These are phyloP conservation scores for Callopanchax toddi DNA, from an alignment of 2,113 vertebrate genomes.

Conservation along the genomic window DNA sequence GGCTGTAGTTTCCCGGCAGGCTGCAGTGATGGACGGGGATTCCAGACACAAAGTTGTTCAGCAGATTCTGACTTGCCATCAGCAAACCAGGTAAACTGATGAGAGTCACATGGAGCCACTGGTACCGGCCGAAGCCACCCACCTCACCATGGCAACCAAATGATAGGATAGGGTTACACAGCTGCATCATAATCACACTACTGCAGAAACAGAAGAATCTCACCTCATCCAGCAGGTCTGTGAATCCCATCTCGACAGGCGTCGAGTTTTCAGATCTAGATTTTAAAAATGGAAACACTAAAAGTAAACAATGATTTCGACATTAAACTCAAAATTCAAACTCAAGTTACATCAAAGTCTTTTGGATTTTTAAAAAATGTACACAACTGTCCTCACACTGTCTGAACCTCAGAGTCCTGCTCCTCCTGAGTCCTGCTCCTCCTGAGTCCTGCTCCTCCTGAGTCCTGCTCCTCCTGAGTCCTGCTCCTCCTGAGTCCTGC, in stretches of 20 bases:
- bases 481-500: too few relatives aligned
- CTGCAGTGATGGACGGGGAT: slow-evolving; percentile 80
- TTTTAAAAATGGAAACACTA: too few relatives aligned
- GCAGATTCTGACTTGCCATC: slow-evolving; percentile 85
- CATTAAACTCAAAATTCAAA: too few relatives aligned
- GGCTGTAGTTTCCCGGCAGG: slow-evolving; percentile 56
- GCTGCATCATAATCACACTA: not conserved
- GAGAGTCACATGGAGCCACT: slow-evolving; percentile 80
- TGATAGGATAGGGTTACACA: not conserved
- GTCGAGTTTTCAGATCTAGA: too few relatives aligned
- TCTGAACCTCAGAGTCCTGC: too few relatives aligned
- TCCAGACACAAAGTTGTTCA: slow-evolving; percentile 84
- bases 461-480: too few relatives aligned
- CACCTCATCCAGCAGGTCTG: slow-evolving; percentile 75
- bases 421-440: too few relatives aligned
- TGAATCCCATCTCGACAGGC: slow-evolving; percentile 73
- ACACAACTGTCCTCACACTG: too few relatives aligned
- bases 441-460: too few relatives aligned
- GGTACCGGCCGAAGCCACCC: slow-evolving; percentile 81
- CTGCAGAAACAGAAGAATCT: not conserved
- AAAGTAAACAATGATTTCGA: too few relatives aligned
- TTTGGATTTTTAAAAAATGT: too few relatives aligned
- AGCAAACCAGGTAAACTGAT: slow-evolving; percentile 80
- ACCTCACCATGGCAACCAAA: slow-evolving; percentile 40
- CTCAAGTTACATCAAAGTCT: too few relatives aligned